Percentiles rank a stretch among this genome's conserved stretches.
Evolutionary conservation across 2,113 vertebrate species (phyloP).

Genomic region (Bungarus multicinctus): DNA sequence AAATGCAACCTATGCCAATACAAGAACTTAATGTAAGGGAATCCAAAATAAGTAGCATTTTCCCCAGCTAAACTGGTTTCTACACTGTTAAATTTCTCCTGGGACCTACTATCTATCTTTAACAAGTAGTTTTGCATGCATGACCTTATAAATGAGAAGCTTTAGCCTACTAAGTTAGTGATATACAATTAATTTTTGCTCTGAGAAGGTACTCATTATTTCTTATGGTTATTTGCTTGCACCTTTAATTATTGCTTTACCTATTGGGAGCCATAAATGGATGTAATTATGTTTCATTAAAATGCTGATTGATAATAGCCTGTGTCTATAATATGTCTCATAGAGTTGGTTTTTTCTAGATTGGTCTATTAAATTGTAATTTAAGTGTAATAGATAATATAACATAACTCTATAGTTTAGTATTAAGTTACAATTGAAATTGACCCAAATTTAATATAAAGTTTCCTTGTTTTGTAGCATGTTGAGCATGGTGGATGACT

Average conservation of each 20-base stretch:
- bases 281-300: slow-evolving; percentile 74
- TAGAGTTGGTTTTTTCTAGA: slow-evolving; percentile 44
- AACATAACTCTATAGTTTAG: slow-evolving; percentile 57
- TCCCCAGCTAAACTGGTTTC: neutral
- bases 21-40: neutral
- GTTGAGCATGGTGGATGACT: neutral
- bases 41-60: neutral
- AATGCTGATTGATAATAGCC: slow-evolving; percentile 72
- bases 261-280: slow-evolving; percentile 69
- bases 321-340: slow-evolving; percentile 54
- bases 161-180: slow-evolving; percentile 51
- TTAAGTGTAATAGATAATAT: slow-evolving; percentile 11
- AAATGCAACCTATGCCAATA: neutral
- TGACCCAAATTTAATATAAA: slow-evolving; percentile 43
- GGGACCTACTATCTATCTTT: neutral
- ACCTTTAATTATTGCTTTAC: slow-evolving; percentile 71
- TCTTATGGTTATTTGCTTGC: slow-evolving; percentile 66
- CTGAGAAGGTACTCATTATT: slow-evolving; percentile 62
- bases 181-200: slow-evolving; percentile 69
- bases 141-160: neutral
- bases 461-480: slow-evolving; percentile 37
- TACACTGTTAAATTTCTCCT: neutral
- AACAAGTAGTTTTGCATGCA: neutral
- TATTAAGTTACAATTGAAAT: slow-evolving; percentile 59
- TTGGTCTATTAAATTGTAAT: slow-evolving; percentile 61